Base-by-base conservation (phyloP, 2,888 invertebrate genomes). In the Yponomeuta evonymella region DNA sequence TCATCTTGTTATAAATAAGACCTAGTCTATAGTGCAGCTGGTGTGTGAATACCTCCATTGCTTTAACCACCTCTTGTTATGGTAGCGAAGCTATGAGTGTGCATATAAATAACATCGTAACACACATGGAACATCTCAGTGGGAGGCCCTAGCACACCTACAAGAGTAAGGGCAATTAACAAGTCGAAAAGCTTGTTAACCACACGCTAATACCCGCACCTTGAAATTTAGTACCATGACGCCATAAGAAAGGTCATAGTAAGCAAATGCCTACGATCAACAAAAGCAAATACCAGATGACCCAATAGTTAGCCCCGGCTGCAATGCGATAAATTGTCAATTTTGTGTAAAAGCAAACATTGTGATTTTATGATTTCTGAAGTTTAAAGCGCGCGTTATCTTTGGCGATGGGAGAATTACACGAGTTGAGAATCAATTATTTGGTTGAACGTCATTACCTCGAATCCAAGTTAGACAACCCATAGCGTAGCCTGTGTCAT, bases 391-490 rank as follows among this genome's bases (percentile, higher is more conserved):
- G 64, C 10, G 1, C 29, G 10, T 8, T 2, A 65, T 30, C 6
- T 29, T 30, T 29, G 11, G 29, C 33, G 33, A 65, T 65, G 12
- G 9, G 1, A 30, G 65, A 33, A 30, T 30, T 65, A 29, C 30
- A 30, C 6, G 2, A n/a, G 5, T 23, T 11, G 29, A 65, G 10
- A 4, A 12, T 2, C 65, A 65, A 29, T 65, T 65, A 65, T 67
- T 72, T 74, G 78, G 76, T 79, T 82, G 80, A 76, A 85, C 82
- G 83, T 84, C 88, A 85, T 72, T 58, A 90, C 90, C 90, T 88
- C 87, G 83, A 73, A 92, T 85, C 87, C 90, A 91, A 76, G 86
- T 81, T 81, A 90, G 76, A 79, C 89, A 92, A 75, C 88, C 90
- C 91, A 91, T 92, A 78, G 79, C 86, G 78, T 75, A 76, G 75